These are phyloP conservation scores for Trachelus tabidus DNA, from an alignment of 2,888 invertebrate genomes.

Conservation along the genomic window DNA sequence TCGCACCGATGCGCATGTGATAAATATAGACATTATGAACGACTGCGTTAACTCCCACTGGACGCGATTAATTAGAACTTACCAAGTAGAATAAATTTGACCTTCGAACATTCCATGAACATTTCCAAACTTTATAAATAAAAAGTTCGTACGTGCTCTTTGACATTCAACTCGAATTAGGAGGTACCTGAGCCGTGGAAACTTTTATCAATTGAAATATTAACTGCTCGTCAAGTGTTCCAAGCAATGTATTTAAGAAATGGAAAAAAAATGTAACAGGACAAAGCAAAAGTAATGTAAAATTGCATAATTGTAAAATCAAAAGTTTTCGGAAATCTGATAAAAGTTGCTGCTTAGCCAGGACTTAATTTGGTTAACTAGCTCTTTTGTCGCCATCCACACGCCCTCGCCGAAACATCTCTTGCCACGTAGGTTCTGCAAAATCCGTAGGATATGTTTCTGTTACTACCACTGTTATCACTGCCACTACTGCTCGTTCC, in stretches of 20 bases:
- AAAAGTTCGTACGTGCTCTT: too few relatives aligned
- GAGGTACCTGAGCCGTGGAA: too few relatives aligned
- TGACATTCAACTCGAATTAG: too few relatives aligned
- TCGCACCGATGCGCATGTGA: neutral
- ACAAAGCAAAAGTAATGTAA: neutral
- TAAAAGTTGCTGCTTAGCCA: slow-evolving; percentile 30
- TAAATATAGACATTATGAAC: too few relatives aligned
- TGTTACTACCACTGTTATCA: neutral
- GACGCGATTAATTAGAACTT: neutral
- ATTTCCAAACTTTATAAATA: too few relatives aligned
- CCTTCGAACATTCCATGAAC: neutral
- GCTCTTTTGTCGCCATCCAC: slow-evolving; percentile 33
- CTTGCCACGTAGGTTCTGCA: slow-evolving; percentile 7
- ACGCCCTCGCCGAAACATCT: slow-evolving; percentile 24
- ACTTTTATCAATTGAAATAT: neutral
- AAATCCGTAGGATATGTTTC: slow-evolving; percentile 8
- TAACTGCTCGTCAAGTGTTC: neutral
- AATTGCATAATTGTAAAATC: neutral
- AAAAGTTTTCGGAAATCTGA: slow-evolving; percentile 1
- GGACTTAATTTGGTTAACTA: slow-evolving; percentile 43
- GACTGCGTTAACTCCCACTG: neutral
- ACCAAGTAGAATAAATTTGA: neutral
- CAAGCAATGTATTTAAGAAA: too few relatives aligned
- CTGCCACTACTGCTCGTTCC: neutral
- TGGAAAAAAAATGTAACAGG: too few relatives aligned